Evolutionary conservation across 2,888 invertebrate species (phyloP), one percentile per base, ranked within the genome.

Genomic region (Agelastica alni): DNA sequence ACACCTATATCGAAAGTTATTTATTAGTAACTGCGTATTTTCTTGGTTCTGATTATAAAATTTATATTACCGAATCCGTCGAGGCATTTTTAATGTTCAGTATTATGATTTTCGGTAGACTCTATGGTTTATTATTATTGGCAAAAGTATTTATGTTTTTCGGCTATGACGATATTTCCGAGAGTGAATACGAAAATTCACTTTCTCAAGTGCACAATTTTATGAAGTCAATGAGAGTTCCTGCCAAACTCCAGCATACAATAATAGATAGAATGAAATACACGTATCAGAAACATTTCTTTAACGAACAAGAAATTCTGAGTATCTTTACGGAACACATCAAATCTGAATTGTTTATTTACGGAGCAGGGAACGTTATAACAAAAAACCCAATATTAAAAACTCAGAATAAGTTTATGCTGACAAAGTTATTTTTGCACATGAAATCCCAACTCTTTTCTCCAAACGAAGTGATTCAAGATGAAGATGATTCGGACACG

Each of bases 141-240:
- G 68, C 67, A 4, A 57, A 53, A 22, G 47, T 68, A n/a, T 44
- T 77, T 63, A 14, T 67, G 60, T 43, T 64, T 5, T 69, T 69
- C 41, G 67, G 67, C 4, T 53, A 65, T 2, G 60, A 69, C 2
- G 70, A 70, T 2, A 70, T 74, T 13, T 72, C 77, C 1, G 72
- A 77, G 49, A 67, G 74, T 4, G 76, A 76, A 51, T 78, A 77
- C 63, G 74, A 77, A 49, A 79, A 79, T 48, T 74, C 81, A 14
- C 76, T 80, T 62, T 75, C 78, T 47, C 80, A 80, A 66, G 60
- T 75, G n/a, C 72, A 79, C 70, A 79, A 80, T 52, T 84, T 82
- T 62, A 81, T 81, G 75, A 69, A 68, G 3, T 77, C 79, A 39
- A 81, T 81, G 62, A 79, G 80, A 57, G 74, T 83, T n/a, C 80